Percentiles rank a stretch among this genome's conserved stretches.
Conservation (phyloP, 2,797 vertebrate species). For the Benthosema pterotum region DNA sequence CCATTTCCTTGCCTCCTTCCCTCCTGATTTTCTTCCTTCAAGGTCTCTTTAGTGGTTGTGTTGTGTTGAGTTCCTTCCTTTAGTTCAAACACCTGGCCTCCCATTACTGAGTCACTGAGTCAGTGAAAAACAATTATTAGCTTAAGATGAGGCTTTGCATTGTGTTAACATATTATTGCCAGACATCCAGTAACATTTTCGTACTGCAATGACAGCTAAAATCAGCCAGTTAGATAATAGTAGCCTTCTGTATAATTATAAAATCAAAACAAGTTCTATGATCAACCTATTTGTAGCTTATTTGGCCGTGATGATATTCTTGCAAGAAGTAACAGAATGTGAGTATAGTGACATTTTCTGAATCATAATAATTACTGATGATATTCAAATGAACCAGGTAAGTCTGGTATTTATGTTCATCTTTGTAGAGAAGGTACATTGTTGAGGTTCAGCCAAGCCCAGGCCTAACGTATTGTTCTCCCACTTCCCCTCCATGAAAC, state of each 20-base stretch:
- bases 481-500: constrained; percentile 58
- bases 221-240: no score
- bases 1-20: constrained; percentile 49
- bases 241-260: no score
- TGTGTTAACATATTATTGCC: no score
- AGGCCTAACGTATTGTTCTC: constrained; percentile 72
- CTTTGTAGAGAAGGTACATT: constrained; percentile 13
- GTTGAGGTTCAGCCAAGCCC: constrained; percentile 8
- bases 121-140: not conserved
- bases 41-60: constrained; percentile 14
- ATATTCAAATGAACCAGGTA: no score
- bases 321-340: no score
- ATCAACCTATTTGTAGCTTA: no score
- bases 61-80: constrained; percentile 13
- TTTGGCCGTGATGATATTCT: no score
- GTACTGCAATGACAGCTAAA: no score
- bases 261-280: no score
- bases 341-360: no score
- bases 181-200: no score
- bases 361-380: no score
- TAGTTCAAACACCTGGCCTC: constrained; percentile 31
- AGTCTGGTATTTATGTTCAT: constrained; percentile 1
- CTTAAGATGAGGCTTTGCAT: not conserved
- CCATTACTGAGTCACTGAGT: constrained; percentile 3
- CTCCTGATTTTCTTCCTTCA: constrained; percentile 55